Evolutionary conservation across 37 sponge, comb jelly and placozoan genomes (phyloP).

Genomic region (Bolinopsis microptera): DNA sequence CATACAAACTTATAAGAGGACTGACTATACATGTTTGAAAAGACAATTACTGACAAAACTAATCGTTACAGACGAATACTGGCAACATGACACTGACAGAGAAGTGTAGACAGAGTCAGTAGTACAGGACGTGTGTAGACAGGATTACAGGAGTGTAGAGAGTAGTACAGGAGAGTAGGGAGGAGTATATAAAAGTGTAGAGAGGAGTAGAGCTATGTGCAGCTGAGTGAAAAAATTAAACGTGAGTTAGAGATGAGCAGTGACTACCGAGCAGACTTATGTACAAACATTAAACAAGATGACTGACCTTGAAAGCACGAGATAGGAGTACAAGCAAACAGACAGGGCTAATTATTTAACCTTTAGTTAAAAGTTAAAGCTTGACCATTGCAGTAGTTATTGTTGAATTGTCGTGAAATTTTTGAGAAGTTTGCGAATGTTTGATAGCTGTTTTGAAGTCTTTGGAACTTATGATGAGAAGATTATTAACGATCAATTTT

Average conservation of each 20-base stretch:
- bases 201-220: background rate
- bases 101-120: background rate
- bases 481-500: background rate
- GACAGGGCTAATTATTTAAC: background rate
- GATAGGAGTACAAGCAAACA: background rate
- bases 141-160: background rate
- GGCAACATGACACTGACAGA: background rate
- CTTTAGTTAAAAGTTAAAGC: too few relatives aligned
- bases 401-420: background rate
- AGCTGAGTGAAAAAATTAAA: background rate
- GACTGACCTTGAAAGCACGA: too few relatives aligned
- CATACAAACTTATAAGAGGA: background rate
- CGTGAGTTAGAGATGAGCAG: background rate
- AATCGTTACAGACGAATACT: background rate
- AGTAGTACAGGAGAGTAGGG: background rate
- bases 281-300: background rate
- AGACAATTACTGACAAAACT: background rate
- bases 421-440: background rate
- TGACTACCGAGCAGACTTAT: background rate
- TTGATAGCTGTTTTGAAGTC: background rate
- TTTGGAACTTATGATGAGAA: background rate
- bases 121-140: background rate
- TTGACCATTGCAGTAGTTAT: background rate
- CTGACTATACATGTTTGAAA: background rate
- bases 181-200: background rate